Evolutionary conservation across 2,797 vertebrate genomes (phyloP).

Genomic region (Silurus lanzhouensis): DNA sequence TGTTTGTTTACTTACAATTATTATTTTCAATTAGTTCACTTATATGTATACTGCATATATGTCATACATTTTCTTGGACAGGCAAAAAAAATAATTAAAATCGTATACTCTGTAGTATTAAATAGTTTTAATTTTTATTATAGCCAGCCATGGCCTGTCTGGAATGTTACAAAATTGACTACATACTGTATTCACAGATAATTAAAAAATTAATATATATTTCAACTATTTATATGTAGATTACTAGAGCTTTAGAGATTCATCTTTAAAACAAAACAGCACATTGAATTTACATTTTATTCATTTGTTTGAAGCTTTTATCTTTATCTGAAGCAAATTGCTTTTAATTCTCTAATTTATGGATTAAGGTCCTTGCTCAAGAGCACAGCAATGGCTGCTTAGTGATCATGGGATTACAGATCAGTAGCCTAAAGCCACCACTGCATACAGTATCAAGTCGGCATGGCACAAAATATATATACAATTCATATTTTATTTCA

Average conservation of each 20-base stretch:
- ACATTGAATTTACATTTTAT: not conserved
- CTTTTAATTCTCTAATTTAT: not conserved
- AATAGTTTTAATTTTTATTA: not conserved
- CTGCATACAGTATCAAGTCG: not conserved
- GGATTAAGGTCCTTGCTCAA: not conserved
- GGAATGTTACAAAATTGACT: not conserved
- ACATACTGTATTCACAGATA: not conserved
- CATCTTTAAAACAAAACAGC: not conserved
- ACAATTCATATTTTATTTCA: not conserved
- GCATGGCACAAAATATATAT: not conserved
- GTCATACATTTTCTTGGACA: not conserved
- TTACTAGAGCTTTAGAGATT: not conserved
- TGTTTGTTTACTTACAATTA: too few species aligned
- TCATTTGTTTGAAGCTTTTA: not conserved
- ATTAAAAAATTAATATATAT: not conserved
- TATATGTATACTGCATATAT: not conserved
- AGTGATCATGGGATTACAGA: too few species aligned
- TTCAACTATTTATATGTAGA: not conserved
- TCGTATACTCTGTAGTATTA: not conserved
- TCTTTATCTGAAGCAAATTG: not conserved
- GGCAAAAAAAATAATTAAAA: not conserved
- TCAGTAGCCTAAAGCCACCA: not conserved
- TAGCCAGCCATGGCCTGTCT: not conserved
- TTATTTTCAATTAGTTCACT: not conserved
- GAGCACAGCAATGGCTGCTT: not conserved